phyloP scores from a whole-genome alignment of 1,140 invertebrate species.

The Drosophila biarmipes region DNA sequence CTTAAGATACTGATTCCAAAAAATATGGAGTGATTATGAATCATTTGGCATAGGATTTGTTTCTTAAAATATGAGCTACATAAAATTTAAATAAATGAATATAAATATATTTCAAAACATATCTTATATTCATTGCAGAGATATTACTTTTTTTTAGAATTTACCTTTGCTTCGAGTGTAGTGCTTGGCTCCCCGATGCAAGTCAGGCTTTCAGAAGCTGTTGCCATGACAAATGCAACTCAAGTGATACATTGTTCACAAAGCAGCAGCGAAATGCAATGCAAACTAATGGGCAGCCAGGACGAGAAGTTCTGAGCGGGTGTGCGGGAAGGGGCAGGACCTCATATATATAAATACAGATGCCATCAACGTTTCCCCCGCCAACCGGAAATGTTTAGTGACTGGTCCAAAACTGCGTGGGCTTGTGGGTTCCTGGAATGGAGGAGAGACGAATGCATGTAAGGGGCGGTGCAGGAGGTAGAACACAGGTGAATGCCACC shows the following conservation, averaged over 20 bases:
- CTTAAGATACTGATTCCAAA: too few species aligned
- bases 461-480: slow-evolving; percentile 1
- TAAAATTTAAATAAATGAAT: too few species aligned
- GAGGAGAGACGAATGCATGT: slow-evolving; percentile 6
- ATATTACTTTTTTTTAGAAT: not conserved
- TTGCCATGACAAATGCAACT: slow-evolving; percentile 79
- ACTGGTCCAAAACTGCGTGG: slow-evolving; percentile 60
- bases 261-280: slow-evolving; percentile 48
- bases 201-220: slow-evolving; percentile 59
- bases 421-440: slow-evolving; percentile 14
- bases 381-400: slow-evolving; percentile 62
- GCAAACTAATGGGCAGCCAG: slow-evolving; percentile 63
- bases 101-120: too few species aligned
- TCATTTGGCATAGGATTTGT: too few species aligned
- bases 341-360: slow-evolving; percentile 65
- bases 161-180: slow-evolving; percentile 8
- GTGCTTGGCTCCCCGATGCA: not conserved
- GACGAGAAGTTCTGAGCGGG: slow-evolving; percentile 3
- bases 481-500: slow-evolving; percentile 76
- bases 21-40: too few species aligned
- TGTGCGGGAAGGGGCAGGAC: slow-evolving; percentile 8
- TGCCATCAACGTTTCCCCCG: slow-evolving; percentile 49
- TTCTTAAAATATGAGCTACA: too few species aligned
- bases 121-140: too few species aligned
- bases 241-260: slow-evolving; percentile 80